Conservation (phyloP, 1,140 invertebrate genomes). For the Trichonephila clavata region DNA sequence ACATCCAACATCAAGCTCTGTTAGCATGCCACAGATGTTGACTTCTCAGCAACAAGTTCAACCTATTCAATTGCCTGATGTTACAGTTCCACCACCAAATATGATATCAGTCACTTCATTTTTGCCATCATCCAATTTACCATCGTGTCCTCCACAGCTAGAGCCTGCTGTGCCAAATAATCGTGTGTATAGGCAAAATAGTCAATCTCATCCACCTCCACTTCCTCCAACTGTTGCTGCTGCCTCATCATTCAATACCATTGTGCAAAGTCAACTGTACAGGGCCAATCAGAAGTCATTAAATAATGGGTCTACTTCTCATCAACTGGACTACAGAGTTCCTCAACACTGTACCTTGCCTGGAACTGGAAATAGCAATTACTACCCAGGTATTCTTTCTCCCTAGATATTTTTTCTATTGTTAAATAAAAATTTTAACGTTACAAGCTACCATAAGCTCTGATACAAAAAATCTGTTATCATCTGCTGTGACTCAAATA, state of each 20-base stretch:
- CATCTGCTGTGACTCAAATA: too few relatives aligned
- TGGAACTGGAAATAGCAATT: slow-evolving; percentile 63
- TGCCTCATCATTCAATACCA: slow-evolving; percentile 60
- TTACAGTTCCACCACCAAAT: slow-evolving; percentile 77
- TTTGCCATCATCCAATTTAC: slow-evolving; percentile 70
- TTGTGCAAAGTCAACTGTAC: slow-evolving; percentile 73
- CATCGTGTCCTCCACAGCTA: slow-evolving; percentile 71
- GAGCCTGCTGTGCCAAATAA: slow-evolving; percentile 74
- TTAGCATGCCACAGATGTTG: slow-evolving; percentile 53
- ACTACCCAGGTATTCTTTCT: slow-evolving; percentile 64
- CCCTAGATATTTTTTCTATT: too few relatives aligned
- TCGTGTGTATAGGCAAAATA: slow-evolving; percentile 55
- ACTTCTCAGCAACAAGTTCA: slow-evolving; percentile 64
- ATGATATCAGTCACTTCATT: slow-evolving; percentile 72
- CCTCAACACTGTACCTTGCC: slow-evolving; percentile 72
- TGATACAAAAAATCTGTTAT: too few relatives aligned
- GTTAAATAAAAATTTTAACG: too few relatives aligned
- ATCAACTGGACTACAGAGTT: slow-evolving; percentile 73
- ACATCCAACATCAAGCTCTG: slow-evolving; percentile 64
- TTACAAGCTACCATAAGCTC: too few relatives aligned
- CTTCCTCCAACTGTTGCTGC: slow-evolving; percentile 60
- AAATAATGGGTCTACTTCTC: slow-evolving; percentile 60
- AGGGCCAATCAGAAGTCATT: slow-evolving; percentile 65
- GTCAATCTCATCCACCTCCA: slow-evolving; percentile 64
- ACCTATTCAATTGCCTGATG: slow-evolving; percentile 76